Evolutionary conservation across 2,113 vertebrate species (phyloP), one percentile per base, ranked within the genome.

Genomic region (Etheostoma cragini): DNA sequence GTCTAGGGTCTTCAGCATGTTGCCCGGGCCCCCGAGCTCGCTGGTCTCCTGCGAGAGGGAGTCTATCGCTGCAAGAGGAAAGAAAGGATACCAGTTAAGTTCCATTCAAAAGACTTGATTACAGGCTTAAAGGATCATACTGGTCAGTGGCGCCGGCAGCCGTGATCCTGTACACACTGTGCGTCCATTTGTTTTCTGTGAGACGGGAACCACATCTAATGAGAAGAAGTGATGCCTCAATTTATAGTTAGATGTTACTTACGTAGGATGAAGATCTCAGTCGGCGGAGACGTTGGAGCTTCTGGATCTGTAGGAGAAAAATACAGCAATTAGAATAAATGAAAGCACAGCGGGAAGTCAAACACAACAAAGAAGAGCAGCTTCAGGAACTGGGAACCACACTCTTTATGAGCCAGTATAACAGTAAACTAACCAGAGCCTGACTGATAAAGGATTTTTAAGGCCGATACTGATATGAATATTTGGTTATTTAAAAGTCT

Each of bases 1-100:
- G 86, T 99, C 98, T 90, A 99, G 86, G 12, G 98, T 99, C 93
- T 98, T 99, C 93, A 99, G 91, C 89, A 99, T 98, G 3, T 95
- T 98, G 49, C 97, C 97, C 0, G 97, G 96, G 67, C 88, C 84
- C 0, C 86, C 83, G 1, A 93, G 91, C 14, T 95, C 94, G 1
- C 83, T 84, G 8, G 71, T 86, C 0, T 94, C 92, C 5, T 87
- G 91, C 1, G 84, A 82, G 67, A 66, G 87, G 0, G 97, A 96
- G 92, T 96, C 97, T 46, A 93, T 89, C 11, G 93, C 94, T 94
- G 77, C 92, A 61, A 30, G 83, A 73, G 4, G 69, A n/a, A 71
- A 0, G 12, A 17, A 58, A 0, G 2, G 24, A 66, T 12, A 19
- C 2, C 1, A 46, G 26, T 70, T 35, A 56, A 8, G 16, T 11